phyloP scores from a whole-genome alignment of 2,113 vertebrate species.

The Notechis scutatus region DNA sequence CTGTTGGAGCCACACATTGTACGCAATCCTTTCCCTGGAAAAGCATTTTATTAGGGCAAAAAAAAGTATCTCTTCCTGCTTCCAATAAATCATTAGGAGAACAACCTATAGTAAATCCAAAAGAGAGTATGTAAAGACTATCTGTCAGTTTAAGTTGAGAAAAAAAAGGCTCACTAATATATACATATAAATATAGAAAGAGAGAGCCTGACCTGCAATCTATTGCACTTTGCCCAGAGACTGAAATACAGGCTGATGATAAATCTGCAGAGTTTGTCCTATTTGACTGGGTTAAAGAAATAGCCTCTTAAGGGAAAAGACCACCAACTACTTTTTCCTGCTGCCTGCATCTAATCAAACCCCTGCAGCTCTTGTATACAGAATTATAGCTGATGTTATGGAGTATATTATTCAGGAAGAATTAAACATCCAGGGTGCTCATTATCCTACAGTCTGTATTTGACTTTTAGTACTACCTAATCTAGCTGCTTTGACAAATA shows the following conservation, averaged over 20 bases:
- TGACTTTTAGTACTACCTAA: slow-evolving; percentile 35
- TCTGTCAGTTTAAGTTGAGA: neutral
- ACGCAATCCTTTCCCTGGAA: no score
- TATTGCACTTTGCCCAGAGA: slow-evolving; percentile 40
- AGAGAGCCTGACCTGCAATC: slow-evolving; percentile 44
- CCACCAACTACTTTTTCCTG: slow-evolving; percentile 41
- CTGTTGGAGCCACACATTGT: neutral
- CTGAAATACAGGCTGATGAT: slow-evolving; percentile 48
- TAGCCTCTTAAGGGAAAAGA: slow-evolving; percentile 37
- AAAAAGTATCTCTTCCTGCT: neutral
- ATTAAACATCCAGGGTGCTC: slow-evolving; percentile 9
- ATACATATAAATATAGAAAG: slow-evolving; percentile 16
- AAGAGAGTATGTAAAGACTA: slow-evolving; percentile 12
- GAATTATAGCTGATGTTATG: slow-evolving; percentile 16
- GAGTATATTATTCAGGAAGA: slow-evolving; percentile 19
- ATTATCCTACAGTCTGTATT: slow-evolving; percentile 42
- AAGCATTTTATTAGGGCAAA: neutral
- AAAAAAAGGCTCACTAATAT: neutral
- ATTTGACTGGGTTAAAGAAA: slow-evolving; percentile 46
- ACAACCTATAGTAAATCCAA: neutral
- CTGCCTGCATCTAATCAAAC: slow-evolving; percentile 27
- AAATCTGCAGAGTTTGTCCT: slow-evolving; percentile 54
- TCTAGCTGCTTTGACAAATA: slow-evolving; percentile 37
- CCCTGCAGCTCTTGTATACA: slow-evolving; percentile 20
- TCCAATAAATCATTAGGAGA: slow-evolving; percentile 10